These are phyloP conservation scores for Nothobranchius furzeri DNA, from an alignment of 2,113 vertebrate species.

Conservation along the genomic window DNA sequence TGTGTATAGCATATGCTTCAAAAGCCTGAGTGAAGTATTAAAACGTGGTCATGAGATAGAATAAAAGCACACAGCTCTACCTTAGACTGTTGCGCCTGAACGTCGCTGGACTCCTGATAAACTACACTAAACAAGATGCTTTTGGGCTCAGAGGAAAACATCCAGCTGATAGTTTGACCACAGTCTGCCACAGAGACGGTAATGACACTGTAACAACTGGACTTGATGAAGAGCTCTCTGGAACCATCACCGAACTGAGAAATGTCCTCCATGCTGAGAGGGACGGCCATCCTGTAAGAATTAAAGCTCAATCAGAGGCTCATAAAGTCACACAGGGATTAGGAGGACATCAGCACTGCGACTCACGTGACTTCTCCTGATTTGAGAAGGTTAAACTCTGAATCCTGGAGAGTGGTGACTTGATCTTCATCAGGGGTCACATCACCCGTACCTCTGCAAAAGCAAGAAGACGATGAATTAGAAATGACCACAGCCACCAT, in stretches of 20 bases:
- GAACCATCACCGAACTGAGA: slow-evolving; percentile 85
- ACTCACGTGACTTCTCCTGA: slow-evolving; percentile 93
- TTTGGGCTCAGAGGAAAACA: slow-evolving; percentile 96
- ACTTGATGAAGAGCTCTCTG: slow-evolving; percentile 90
- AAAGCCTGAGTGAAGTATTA: not conserved
- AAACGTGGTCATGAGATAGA: not conserved
- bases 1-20: no score
- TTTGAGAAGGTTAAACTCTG: slow-evolving; percentile 89
- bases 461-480: not conserved
- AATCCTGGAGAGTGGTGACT: slow-evolving; percentile 83
- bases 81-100: slow-evolving; percentile 87
- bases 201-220: slow-evolving; percentile 90
- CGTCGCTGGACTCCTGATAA: slow-evolving; percentile 82
- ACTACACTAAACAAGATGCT: slow-evolving; percentile 93
- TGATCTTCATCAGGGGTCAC: slow-evolving; percentile 82
- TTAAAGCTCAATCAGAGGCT: not conserved
- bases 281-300: slow-evolving; percentile 79
- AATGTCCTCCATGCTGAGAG: slow-evolving; percentile 86
- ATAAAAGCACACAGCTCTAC: slow-evolving; percentile 45
- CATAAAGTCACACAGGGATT: not conserved
- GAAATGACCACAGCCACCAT: not conserved
- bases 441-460: slow-evolving; percentile 71
- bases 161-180: slow-evolving; percentile 88
- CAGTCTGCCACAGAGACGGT: slow-evolving; percentile 79
- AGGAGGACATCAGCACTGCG: not conserved